Conservation (phyloP, 2,888 invertebrate genomes). For the Amblyjoppa fuscipennis region DNA sequence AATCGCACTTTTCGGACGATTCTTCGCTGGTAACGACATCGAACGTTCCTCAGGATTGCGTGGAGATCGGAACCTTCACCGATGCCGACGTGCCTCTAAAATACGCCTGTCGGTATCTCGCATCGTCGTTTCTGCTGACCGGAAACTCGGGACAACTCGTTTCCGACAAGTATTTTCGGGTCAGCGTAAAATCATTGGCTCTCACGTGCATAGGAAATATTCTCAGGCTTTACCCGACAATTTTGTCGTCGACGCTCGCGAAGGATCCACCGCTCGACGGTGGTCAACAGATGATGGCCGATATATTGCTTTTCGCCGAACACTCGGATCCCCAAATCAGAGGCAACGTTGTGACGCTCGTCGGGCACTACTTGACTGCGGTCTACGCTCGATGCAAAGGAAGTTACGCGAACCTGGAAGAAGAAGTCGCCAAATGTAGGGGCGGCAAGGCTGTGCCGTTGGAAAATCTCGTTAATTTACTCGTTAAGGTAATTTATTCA, state of each 20-base stretch:
- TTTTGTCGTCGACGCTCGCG: constrained; percentile 88
- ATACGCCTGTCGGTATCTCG: constrained; percentile 91
- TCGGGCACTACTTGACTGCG: constrained; percentile 89
- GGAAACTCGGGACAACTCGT: constrained; percentile 88
- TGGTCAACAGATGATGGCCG: constrained; percentile 88
- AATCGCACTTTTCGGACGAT: constrained; percentile 75
- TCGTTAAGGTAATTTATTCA: constrained; percentile 86
- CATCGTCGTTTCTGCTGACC: constrained; percentile 90
- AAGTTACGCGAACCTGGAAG: constrained; percentile 82
- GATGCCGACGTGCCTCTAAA: constrained; percentile 89
- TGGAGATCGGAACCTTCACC: constrained; percentile 89
- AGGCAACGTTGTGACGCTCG: constrained; percentile 89
- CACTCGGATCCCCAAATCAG: constrained; percentile 94
- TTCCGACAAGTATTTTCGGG: constrained; percentile 92
- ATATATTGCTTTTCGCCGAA: constrained; percentile 89
- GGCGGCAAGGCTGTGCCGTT: constrained; percentile 80
- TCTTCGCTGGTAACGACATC: constrained; percentile 74
- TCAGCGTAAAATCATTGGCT: constrained; percentile 96
- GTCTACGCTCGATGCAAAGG: constrained; percentile 86
- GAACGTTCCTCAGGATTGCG: constrained; percentile 70
- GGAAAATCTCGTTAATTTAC: constrained; percentile 86
- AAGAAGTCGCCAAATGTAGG: constrained; percentile 72
- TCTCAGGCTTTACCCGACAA: constrained; percentile 90
- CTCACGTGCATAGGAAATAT: constrained; percentile 92
- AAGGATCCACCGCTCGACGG: constrained; percentile 75